Evolutionary conservation across 2,113 vertebrate species (phyloP).

Genomic region (Camelus dromedarius): DNA sequence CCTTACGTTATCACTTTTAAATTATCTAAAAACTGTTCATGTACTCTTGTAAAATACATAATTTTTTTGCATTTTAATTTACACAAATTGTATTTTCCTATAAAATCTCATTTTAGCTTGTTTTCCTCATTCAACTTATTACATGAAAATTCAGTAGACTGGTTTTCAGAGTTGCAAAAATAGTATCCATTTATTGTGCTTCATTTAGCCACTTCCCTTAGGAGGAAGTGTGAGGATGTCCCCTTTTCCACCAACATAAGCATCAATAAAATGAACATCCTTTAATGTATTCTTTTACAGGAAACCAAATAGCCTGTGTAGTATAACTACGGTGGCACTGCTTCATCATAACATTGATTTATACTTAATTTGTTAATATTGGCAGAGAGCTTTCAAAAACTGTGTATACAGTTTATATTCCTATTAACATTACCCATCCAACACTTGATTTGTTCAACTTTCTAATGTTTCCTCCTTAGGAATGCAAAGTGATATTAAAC

Average conservation of each 20-base stretch:
- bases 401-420: background rate
- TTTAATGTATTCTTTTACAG: background rate
- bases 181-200: background rate
- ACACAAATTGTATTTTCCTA: background rate
- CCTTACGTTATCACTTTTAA: background rate
- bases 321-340: background rate
- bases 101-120: background rate
- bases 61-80: background rate
- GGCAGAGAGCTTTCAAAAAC: background rate
- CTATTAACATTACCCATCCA: background rate
- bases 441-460: background rate
- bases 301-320: background rate
- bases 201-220: background rate
- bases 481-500: background rate
- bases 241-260: background rate
- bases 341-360: background rate
- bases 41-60: background rate
- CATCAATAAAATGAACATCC: background rate
- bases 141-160: background rate
- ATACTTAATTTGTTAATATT: background rate
- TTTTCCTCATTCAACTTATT: background rate
- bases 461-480: background rate
- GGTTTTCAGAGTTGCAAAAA: background rate
- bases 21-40: background rate
- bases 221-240: background rate